Conservation (phyloP, 2,113 vertebrate genomes). For the Pluvialis apricaria region DNA sequence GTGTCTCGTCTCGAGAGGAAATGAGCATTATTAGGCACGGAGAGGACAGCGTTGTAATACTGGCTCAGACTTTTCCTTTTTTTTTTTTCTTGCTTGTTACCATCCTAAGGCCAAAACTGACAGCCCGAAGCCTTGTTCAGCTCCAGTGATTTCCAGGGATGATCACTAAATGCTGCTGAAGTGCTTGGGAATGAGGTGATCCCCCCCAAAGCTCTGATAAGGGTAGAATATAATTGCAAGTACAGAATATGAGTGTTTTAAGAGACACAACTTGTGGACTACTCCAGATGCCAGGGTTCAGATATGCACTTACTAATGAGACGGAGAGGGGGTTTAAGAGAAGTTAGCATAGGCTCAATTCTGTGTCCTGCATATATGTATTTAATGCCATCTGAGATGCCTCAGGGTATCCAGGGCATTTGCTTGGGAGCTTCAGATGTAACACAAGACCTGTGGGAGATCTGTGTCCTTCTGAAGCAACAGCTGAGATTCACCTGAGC, state of each 20-base stretch:
- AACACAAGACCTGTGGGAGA: not conserved
- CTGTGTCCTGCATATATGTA: not conserved
- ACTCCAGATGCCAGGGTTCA: not conserved
- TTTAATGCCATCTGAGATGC: not conserved
- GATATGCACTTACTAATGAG: not conserved
- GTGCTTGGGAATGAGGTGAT: not conserved
- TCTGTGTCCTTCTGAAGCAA: not conserved
- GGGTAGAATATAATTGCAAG: not conserved
- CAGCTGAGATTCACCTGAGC: not conserved
- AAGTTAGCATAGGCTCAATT: not conserved
- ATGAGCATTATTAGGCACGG: not conserved
- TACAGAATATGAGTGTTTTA: not conserved
- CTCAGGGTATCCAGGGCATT: not conserved
- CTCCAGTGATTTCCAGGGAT: not conserved
- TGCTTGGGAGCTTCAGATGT: not conserved
- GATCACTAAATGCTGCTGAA: not conserved
- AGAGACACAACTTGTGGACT: not conserved
- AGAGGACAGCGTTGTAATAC: not conserved
- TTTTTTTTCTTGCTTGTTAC: not conserved
- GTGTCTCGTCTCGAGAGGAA: not conserved
- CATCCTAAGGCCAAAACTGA: not conserved
- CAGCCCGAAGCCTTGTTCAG: not conserved
- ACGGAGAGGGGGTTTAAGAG: not conserved
- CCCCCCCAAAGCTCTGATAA: not conserved
- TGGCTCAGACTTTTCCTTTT: not conserved